Evolutionary conservation across 2,888 invertebrate genomes (phyloP).

Genomic region (Nephrocerus scutellatus): DNA sequence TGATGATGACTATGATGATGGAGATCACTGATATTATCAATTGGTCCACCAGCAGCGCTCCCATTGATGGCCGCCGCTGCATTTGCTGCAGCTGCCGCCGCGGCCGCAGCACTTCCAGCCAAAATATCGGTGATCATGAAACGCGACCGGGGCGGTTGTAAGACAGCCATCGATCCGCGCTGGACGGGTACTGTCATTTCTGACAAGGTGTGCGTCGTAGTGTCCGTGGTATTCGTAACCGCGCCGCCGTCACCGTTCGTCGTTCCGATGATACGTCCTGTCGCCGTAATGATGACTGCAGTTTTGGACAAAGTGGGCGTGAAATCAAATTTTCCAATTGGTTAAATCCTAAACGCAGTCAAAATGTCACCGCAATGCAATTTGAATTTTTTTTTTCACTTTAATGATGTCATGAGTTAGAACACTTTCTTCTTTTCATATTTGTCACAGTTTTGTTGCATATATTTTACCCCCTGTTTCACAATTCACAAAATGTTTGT

Average conservation of each 20-base stretch:
- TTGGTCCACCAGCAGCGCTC: too few relatives aligned
- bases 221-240: constrained; percentile 40
- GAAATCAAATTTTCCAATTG: too few relatives aligned
- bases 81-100: constrained; percentile 34
- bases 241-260: constrained; percentile 25
- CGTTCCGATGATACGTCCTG: constrained; percentile 22
- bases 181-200: constrained; percentile 49
- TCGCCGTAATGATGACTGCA: constrained; percentile 24
- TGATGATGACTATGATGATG: constrained; percentile 25
- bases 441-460: too few relatives aligned
- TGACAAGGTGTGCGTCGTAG: constrained; percentile 20
- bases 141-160: constrained; percentile 65
- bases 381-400: too few relatives aligned
- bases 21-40: constrained; percentile 21
- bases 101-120: constrained; percentile 53
- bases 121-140: constrained; percentile 90
- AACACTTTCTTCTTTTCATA: too few relatives aligned
- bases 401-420: too few relatives aligned
- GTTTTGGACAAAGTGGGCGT: too few relatives aligned
- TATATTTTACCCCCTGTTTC: too few relatives aligned
- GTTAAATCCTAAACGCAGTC: neutral
- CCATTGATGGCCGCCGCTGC: constrained; percentile 25
- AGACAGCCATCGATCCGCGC: constrained; percentile 52
- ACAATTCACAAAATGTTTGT: too few relatives aligned
- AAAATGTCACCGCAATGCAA: too few relatives aligned